These are phyloP conservation scores for Argyresthia goedartella DNA, from an alignment of 2,888 invertebrate species.

Conservation along the genomic window DNA sequence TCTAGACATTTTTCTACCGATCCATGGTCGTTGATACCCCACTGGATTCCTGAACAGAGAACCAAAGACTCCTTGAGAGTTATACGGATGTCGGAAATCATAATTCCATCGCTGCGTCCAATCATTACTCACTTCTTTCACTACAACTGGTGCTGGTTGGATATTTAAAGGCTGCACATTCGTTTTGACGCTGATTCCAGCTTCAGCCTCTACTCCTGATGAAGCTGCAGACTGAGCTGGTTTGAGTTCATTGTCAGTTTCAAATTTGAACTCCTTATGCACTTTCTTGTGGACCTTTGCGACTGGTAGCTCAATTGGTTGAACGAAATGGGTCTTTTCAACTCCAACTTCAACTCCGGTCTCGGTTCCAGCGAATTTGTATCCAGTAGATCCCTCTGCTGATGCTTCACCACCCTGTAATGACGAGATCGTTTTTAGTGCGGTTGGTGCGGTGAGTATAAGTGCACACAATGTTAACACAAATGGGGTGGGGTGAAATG, in stretches of 20 bases:
- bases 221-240: conserved; percentile 19
- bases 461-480: neutral
- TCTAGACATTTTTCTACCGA: conserved; percentile 16
- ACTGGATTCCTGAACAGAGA: conserved; percentile 26
- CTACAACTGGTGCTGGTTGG: conserved; percentile 15
- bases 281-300: conserved; percentile 23
- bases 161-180: conserved; percentile 16
- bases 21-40: conserved; percentile 16
- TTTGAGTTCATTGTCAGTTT: conserved; percentile 37
- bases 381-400: conserved; percentile 31
- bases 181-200: conserved; percentile 17
- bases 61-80: conserved; percentile 27
- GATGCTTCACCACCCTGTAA: conserved; percentile 37
- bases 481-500: too few species aligned
- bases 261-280: conserved; percentile 31
- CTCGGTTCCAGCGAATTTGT: conserved; percentile 31
- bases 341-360: conserved; percentile 18
- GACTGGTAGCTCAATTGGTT: neutral
- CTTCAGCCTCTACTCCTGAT: conserved; percentile 22
- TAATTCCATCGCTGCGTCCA: conserved; percentile 7
- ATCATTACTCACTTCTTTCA: conserved; percentile 53
- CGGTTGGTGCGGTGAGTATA: neutral
- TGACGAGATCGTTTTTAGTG: neutral
- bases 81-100: neutral
- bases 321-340: neutral